Conservation (phyloP, 2,797 vertebrate genomes). For the Neosalanx taihuensis region DNA sequence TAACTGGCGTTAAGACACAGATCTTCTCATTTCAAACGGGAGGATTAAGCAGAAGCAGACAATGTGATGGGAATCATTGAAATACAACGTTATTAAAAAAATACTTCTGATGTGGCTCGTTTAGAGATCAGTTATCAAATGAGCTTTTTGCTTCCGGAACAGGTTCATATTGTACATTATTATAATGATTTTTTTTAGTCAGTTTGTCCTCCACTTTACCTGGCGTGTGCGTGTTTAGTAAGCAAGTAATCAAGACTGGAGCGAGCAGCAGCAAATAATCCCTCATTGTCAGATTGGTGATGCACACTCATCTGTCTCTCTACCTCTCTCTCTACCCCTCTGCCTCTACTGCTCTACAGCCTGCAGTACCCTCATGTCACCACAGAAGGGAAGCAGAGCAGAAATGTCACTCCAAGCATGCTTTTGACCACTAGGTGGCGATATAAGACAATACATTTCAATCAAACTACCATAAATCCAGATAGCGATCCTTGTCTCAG, state of each 20-base stretch:
- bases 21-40: not conserved
- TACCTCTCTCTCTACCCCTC: not conserved
- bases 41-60: not conserved
- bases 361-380: not conserved
- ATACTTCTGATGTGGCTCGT: not conserved
- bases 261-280: not conserved
- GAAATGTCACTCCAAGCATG: not conserved
- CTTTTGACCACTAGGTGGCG: not conserved
- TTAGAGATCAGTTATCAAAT: not conserved
- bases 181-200: not conserved
- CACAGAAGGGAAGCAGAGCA: not conserved
- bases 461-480: not conserved
- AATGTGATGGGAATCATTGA: too few relatives aligned
- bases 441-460: not conserved
- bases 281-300: conserved; percentile 1
- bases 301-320: not conserved
- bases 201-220: not conserved
- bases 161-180: not conserved
- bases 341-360: not conserved
- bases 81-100: conserved; percentile 5
- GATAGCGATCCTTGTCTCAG: too few relatives aligned
- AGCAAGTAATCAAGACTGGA: not conserved
- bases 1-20: too few relatives aligned
- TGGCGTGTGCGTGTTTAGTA: not conserved
- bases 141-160: not conserved